Conservation (phyloP, 2,797 vertebrate genomes). For the Sebastes umbrosus region DNA sequence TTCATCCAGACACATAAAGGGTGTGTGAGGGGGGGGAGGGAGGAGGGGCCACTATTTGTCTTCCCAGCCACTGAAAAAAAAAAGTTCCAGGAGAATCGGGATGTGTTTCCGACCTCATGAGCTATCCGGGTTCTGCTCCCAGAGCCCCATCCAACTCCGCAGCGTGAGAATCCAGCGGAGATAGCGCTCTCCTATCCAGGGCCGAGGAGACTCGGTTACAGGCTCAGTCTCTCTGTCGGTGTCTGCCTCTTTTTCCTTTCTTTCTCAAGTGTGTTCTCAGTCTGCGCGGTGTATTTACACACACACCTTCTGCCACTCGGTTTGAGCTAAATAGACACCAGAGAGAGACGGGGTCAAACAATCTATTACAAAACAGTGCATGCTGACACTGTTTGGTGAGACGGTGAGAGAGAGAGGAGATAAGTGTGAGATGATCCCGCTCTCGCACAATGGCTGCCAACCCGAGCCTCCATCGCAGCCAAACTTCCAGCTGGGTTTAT, state of each 20-base stretch:
- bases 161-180: slow-evolving; percentile 82
- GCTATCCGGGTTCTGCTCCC: slow-evolving; percentile 78
- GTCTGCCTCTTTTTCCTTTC: slow-evolving; percentile 39
- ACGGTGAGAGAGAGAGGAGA: slow-evolving; percentile 19
- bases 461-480: slow-evolving; percentile 48
- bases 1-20: slow-evolving; percentile 82
- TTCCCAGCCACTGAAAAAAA: slow-evolving; percentile 81
- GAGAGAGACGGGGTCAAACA: slow-evolving; percentile 42
- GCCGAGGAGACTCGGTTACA: slow-evolving; percentile 37
- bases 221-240: slow-evolving; percentile 39
- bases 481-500: slow-evolving; percentile 71
- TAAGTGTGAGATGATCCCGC: slow-evolving; percentile 47
- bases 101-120: slow-evolving; percentile 83
- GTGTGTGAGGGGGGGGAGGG: slow-evolving; percentile 47
- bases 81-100: slow-evolving; percentile 79
- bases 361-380: slow-evolving; percentile 36
- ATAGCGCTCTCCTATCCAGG: slow-evolving; percentile 48
- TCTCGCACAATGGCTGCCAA: slow-evolving; percentile 51
- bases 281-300: slow-evolving; percentile 38
- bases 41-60: slow-evolving; percentile 80
- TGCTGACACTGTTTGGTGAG: slow-evolving; percentile 39
- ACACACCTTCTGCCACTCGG: slow-evolving; percentile 51
- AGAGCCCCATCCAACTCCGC: slow-evolving; percentile 76
- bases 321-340: slow-evolving; percentile 49
- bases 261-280: slow-evolving; percentile 64